Percentiles rank a stretch among this genome's conserved stretches.
Evolutionary conservation across 2,113 vertebrate species (phyloP).

Genomic region (Chrysochloris asiatica): DNA sequence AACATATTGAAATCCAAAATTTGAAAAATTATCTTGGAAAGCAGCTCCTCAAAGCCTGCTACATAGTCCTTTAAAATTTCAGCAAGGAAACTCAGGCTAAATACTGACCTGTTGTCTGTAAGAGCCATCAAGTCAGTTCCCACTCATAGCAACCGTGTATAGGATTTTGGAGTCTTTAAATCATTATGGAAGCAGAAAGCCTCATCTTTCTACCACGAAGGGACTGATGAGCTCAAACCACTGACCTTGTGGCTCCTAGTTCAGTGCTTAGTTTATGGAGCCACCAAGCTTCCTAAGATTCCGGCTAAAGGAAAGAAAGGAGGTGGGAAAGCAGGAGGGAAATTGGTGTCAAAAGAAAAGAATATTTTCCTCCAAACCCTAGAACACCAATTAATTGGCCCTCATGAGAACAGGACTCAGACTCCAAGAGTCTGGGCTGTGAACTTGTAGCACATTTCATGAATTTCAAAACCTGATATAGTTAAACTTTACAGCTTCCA

Average conservation of each 20-base stretch:
- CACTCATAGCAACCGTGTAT: no score
- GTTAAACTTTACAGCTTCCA: not conserved
- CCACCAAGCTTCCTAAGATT: no score
- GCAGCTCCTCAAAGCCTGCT: not conserved
- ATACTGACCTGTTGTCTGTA: no score
- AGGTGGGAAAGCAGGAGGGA: not conserved
- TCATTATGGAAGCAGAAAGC: no score
- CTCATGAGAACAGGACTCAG: not conserved
- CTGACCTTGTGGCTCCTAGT: no score
- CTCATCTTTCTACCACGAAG: no score
- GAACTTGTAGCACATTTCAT: not conserved
- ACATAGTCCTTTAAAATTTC: not conserved
- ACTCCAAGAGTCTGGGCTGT: not conserved
- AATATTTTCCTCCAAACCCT: constrained; percentile 1
- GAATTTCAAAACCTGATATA: not conserved
- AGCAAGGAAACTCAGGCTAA: not conserved
- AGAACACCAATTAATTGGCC: not conserved
- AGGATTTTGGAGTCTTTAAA: no score
- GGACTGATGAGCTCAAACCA: no score
- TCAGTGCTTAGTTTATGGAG: no score
- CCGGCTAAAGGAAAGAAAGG: not conserved
- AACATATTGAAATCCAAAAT: not conserved
- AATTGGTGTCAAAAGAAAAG: not conserved
- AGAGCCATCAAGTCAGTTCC: no score
- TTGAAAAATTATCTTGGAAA: not conserved